A percentile compares a stretch with the other conserved stretches of the same genome.
phyloP scores from a whole-genome alignment of 2,113 vertebrate genomes.

The Gnathonemus echidnorhynchus region DNA sequence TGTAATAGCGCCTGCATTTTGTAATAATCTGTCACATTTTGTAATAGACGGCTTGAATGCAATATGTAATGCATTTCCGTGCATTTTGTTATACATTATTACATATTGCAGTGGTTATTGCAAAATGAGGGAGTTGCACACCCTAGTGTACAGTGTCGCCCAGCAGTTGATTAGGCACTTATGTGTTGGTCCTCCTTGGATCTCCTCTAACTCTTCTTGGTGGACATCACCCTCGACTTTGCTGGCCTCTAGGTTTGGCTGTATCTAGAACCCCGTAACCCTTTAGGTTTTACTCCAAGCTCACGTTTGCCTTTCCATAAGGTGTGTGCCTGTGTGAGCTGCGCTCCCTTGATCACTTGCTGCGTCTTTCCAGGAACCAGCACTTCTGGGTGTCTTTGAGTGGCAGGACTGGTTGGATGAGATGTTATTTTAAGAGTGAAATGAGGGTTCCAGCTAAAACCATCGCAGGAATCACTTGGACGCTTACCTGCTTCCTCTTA shows the following conservation, averaged over 20 bases:
- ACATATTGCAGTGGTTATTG: too few relatives aligned
- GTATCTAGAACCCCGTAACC: neutral
- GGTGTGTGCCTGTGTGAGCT: neutral
- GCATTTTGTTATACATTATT: too few relatives aligned
- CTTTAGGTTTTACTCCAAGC: neutral
- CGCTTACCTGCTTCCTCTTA: neutral
- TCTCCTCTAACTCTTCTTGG: neutral
- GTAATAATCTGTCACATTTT: too few relatives aligned
- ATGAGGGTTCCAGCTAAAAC: neutral
- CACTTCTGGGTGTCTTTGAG: neutral
- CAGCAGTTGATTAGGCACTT: neutral
- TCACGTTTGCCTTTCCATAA: neutral
- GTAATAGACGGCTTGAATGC: too few relatives aligned
- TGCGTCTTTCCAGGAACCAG: neutral
- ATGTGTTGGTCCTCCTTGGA: neutral
- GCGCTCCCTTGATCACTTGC: neutral
- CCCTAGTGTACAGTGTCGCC: neutral
- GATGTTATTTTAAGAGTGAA: neutral
- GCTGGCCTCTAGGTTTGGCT: neutral
- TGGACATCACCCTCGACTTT: neutral
- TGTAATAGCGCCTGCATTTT: too few relatives aligned
- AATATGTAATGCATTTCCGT: too few relatives aligned
- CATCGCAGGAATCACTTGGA: neutral
- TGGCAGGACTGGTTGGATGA: constrained; percentile 12
- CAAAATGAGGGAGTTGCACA: too few relatives aligned